Base-by-base conservation (phyloP, 2,888 invertebrate genomes). In the Heliconius ethilla region DNA sequence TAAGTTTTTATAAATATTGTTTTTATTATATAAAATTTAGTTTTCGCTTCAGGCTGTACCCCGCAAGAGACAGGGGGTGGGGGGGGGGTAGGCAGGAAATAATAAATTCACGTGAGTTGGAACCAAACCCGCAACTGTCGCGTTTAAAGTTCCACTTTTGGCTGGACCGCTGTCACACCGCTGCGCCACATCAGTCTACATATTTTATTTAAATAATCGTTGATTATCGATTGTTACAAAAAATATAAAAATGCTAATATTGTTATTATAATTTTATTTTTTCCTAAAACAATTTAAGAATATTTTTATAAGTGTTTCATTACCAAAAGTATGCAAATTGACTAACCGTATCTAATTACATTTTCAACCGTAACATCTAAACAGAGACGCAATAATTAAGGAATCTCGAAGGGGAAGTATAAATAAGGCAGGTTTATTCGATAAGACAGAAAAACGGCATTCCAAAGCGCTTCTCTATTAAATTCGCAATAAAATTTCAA, bases 401-500 rank as follows among this genome's bases (percentile, higher is more conserved):
- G 63, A 73, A 73, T 59, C n/a, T 63, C 25, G 62, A 73, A 73
- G 62, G 73, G 73, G 59, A 73, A 73, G 27, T 51, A 70, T 62
- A 73, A 73, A 40, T 62, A 59, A 33, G 37, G 37, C 37, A 73
- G 40, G 73, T 73, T 66, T 73, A 77, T 77, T 65, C 33, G 66
- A 73, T 40, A 65, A 65, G 55, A 73, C 59, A 25, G 67, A 69
- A 76, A 69, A 62, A 72, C 59, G 73, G 27, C 65, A 66, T 62
- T 74, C 74, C 63, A 40, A 69, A 59, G 78, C 75, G 72, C 75
- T 76, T 66, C 62, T 62, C 74, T 78, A 77, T 72, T 55, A 72
- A 65, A 78, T 80, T 75, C 70, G 83, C 85, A 84, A 85, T 85
- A 83, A 85, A 84, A 83, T 84, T 83, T 84, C 83, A 83, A 83